Evolutionary conservation across 1,140 invertebrate species (phyloP).

Genomic region (Lepidurus packardi): DNA sequence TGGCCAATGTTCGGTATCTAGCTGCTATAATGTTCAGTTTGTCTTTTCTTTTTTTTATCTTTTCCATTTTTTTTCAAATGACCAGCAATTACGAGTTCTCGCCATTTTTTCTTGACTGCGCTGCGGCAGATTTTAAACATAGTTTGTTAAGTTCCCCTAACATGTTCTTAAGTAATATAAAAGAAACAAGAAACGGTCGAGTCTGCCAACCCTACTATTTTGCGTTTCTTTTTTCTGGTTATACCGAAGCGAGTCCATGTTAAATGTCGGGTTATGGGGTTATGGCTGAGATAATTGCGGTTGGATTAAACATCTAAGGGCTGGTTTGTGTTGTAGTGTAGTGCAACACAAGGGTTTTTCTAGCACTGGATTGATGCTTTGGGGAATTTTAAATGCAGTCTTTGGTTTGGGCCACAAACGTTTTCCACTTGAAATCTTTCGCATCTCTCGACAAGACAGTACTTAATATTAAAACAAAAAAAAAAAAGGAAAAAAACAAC

Average conservation of each 20-base stretch:
- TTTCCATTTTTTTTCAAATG: not conserved
- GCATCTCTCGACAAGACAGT: not conserved
- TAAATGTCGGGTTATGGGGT: constrained; percentile 3
- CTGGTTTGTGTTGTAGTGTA: not conserved
- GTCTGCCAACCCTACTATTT: not conserved
- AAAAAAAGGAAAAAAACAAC: not conserved
- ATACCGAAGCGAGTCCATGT: constrained; percentile 1
- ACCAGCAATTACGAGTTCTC: constrained; percentile 21
- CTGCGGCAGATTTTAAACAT: not conserved
- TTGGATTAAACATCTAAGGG: not conserved
- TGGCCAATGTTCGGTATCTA: not conserved
- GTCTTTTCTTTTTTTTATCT: not conserved
- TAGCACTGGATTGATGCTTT: not conserved
- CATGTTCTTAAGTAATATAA: constrained; percentile 15
- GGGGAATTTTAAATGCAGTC: not conserved
- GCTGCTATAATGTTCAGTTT: not conserved
- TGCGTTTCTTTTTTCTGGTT: not conserved
- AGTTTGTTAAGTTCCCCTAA: not conserved
- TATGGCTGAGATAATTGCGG: constrained; percentile 15
- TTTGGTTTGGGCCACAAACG: not conserved
- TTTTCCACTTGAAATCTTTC: constrained; percentile 5
- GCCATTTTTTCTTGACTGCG: not conserved
- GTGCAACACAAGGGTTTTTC: not conserved
- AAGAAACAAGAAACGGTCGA: constrained; percentile 11
- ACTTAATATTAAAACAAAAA: not conserved